These are phyloP conservation scores for Spea bombifrons DNA, from an alignment of 2,113 vertebrate species.

Conservation along the genomic window DNA sequence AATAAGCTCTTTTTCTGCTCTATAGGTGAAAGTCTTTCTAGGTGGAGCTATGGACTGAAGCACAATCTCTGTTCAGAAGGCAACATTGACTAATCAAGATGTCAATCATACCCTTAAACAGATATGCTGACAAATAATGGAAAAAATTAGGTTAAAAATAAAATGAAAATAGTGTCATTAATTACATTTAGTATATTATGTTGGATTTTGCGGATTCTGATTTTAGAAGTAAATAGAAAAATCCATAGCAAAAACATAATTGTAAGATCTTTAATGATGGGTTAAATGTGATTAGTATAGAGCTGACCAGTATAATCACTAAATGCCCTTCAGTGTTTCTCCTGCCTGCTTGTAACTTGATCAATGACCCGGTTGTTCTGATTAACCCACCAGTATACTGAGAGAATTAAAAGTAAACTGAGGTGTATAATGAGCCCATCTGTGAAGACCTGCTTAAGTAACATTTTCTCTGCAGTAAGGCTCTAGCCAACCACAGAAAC, in stretches of 20 bases:
- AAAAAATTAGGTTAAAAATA: too few species aligned
- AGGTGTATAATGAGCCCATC: neutral
- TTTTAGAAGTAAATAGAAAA: too few species aligned
- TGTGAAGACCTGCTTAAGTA: neutral
- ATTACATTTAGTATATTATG: too few species aligned
- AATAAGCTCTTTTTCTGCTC: too few species aligned
- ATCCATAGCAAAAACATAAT: neutral
- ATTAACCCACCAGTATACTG: neutral
- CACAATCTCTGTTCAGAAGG: too few species aligned
- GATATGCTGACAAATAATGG: too few species aligned
- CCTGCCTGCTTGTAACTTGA: neutral
- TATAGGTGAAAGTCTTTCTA: too few species aligned
- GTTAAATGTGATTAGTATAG: neutral
- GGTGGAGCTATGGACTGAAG: too few species aligned
- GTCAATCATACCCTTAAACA: too few species aligned
- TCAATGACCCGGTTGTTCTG: neutral
- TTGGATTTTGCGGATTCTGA: too few species aligned
- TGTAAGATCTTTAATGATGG: neutral
- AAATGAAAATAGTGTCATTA: too few species aligned
- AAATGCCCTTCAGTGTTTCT: neutral
- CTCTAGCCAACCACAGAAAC: neutral
- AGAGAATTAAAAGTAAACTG: neutral
- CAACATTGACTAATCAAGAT: too few species aligned
- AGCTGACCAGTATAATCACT: neutral
- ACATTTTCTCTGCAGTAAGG: neutral